Evolutionary conservation across 1,140 invertebrate species (phyloP).

Genomic region (Reticulitermes speratus): DNA sequence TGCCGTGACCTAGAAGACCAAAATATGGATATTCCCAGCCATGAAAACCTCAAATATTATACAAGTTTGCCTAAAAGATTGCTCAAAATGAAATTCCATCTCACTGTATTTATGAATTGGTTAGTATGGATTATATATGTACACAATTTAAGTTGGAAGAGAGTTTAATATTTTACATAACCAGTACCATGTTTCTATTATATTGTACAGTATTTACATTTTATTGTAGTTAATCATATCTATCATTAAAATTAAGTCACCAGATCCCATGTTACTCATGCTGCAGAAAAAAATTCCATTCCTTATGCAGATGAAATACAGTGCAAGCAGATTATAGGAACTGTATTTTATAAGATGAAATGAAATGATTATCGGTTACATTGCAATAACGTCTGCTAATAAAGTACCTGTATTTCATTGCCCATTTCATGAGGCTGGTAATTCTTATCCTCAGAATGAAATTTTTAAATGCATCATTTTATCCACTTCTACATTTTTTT

Average conservation of each 20-base stretch:
- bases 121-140: not conserved
- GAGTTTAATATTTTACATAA: not conserved
- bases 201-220: slow-evolving; percentile 15
- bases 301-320: not conserved
- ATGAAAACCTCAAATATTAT: too few species aligned
- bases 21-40: too few species aligned
- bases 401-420: not conserved
- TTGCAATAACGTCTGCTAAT: not conserved
- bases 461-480: not conserved
- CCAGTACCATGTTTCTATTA: not conserved
- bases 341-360: not conserved
- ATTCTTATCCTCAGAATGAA: not conserved
- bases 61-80: not conserved
- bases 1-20: too few species aligned
- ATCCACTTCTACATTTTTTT: not conserved
- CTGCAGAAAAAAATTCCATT: not conserved
- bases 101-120: not conserved
- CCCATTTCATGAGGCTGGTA: not conserved
- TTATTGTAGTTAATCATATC: not conserved
- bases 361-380: too few species aligned
- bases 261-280: not conserved
- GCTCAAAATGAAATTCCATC: not conserved
- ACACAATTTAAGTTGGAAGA: not conserved
- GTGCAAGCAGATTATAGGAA: not conserved
- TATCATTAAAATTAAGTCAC: not conserved